Base-by-base conservation (phyloP, 2,888 invertebrate genomes). In the Thalpophila matura region DNA sequence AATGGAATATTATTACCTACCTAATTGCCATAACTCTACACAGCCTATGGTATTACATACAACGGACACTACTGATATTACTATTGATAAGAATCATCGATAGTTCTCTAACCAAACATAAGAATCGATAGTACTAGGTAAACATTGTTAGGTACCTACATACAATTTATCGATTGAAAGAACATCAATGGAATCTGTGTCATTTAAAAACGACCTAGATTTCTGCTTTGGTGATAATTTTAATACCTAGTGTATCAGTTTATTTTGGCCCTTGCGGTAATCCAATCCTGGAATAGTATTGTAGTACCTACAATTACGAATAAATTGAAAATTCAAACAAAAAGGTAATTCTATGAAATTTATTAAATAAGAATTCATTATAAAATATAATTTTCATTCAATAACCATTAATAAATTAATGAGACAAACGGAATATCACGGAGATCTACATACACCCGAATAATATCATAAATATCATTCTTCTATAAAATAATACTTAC, bases 371-470 rank as follows among this genome's bases (percentile, higher is more conserved):
- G 26, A 40, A 49, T 18, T 54, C 29, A 24, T 49, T 22, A 55
- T 18, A 55, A 55, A 60, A 60, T 20, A 55, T 12, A 60, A 38
- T 51, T 57, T 56, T 56, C 35, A 63, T 63, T 59, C 27, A 24
- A 69, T 49, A 54, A 27, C 14, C 42, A 49, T 38, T 46, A 12
- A 60, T 58, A 54, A 65, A 51, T 43, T 49, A 69, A 33, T 66
- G 29, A 64, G 27, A 56, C 47, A 65, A 47, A 59, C 6, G 37
- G 49, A 56, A 57, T 75, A 71, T 40, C 61, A 61, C 31, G 45
- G 61, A 65, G 61, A 75, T 78, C 76, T 51, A 38, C 5, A 51
- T 42, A 68, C 3, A 47, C 16, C 31, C 40, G 33, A 69, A 53
- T 45, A 60, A 43, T 33, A 67, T 35, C 3, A 51, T 57, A 45